Conservation (phyloP, 2,888 invertebrate genomes). For the Drosophila neonasuta region DNA sequence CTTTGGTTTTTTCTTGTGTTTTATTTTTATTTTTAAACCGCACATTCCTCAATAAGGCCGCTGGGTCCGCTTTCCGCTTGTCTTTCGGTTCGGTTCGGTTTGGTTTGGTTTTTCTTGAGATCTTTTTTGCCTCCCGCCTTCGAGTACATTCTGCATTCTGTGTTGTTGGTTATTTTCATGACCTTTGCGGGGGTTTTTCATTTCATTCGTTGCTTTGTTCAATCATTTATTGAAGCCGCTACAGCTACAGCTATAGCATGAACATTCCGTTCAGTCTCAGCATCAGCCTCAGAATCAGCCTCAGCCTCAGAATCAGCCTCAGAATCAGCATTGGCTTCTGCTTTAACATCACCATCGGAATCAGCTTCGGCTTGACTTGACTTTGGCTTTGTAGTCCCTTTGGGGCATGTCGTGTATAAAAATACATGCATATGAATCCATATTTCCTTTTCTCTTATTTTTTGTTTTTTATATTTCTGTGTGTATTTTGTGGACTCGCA, state of each 20-base stretch:
- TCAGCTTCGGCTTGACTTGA: conserved; percentile 46
- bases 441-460: conserved; percentile 28
- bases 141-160: conserved; percentile 29
- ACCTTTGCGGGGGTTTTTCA: conserved; percentile 76
- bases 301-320: neutral
- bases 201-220: conserved; percentile 65
- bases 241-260: neutral
- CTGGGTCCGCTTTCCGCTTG: conserved; percentile 58
- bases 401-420: conserved; percentile 66
- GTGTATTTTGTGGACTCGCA: neutral
- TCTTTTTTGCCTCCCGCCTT: conserved; percentile 25
- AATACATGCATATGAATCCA: conserved; percentile 62
- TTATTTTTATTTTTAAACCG: conserved; percentile 71
- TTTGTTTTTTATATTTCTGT: neutral
- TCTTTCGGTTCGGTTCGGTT: conserved; percentile 10
- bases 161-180: conserved; percentile 62
- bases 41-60: conserved; percentile 70
- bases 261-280: neutral
- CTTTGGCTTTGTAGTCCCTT: conserved; percentile 63
- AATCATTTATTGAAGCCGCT: conserved; percentile 73
- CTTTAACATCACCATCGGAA: conserved; percentile 5
- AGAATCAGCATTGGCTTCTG: neutral
- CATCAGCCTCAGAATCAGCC: neutral
- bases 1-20: conserved; percentile 56
- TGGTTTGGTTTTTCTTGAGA: neutral